Base-by-base conservation (phyloP, 2,113 vertebrate genomes). In the Phrynocephalus versicolor region DNA sequence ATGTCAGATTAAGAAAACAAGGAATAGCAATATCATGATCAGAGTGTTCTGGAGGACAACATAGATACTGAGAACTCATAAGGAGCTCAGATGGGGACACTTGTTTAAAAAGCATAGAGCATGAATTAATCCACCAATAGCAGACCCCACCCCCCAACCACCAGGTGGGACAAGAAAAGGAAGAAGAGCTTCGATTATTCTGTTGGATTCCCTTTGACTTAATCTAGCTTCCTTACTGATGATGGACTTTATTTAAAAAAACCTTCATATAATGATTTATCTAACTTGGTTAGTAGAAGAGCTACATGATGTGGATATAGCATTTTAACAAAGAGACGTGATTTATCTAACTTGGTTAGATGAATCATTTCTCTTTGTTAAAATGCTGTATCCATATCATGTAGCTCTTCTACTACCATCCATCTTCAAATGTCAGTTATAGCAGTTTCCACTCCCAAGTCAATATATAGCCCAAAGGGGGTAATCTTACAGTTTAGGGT, bases 401-500 rank as follows among this genome's bases (percentile, higher is more conserved):
- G 35, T n/a, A 60, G 8, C 12, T 72, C 1, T 62, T 51, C 30
- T 72, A 35, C 37, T 64, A 55, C 10, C 57, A 74, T 62, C 55
- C 27, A 65, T 83, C 37, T 45, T n/a, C 3, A 25, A 33, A 83
- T 70, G 72, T 65, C 71, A 83, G 27, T 58, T 55, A 25, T 19
- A 86, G 45, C 30, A 14, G n/a, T 80, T 73, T 5, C 39, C 60
- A 80, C 18, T 74, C 57, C 23, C 41, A 73, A 55, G 58, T 45
- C 70, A 60, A 62, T 85, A 80, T 64, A 74, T 73, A 37, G 39
- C 30, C 37, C 64, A 85, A 64, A 30, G 58, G 73, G 80, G 60
- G 57, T 62, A 74, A 65, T 74, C 73, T 74, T 74, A n/a, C 70
- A 35, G 73, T 83, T 75, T 45, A 41, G 75, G 37, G 37, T 57